Evolutionary conservation across 2,113 vertebrate species (phyloP).

Genomic region (Uria lomvia): DNA sequence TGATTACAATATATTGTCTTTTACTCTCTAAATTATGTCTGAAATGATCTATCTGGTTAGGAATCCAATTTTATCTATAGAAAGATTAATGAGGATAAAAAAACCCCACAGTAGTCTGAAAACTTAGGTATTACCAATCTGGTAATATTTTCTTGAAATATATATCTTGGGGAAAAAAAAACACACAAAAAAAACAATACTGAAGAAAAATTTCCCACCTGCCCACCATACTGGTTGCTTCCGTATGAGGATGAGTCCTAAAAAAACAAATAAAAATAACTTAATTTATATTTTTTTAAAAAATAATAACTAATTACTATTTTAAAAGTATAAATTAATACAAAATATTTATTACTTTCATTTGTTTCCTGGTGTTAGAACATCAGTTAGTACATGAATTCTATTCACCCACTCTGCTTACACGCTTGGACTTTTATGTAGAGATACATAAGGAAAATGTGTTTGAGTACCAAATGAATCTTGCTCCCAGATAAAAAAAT

Average conservation of each 20-base stretch:
- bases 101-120: neutral
- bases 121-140: neutral
- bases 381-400: neutral
- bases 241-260: neutral
- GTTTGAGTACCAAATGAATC: neutral
- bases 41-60: neutral
- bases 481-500: neutral
- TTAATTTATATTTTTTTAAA: neutral
- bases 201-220: slow-evolving; percentile 1
- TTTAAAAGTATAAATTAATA: neutral
- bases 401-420: neutral
- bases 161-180: accelerated
- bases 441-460: neutral
- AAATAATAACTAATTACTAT: neutral
- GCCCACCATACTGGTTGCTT: slow-evolving; percentile 23
- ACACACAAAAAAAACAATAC: neutral
- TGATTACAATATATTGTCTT: neutral
- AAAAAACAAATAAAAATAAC: neutral
- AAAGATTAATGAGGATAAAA: neutral
- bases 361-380: neutral
- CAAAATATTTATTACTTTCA: neutral
- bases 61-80: neutral
- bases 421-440: neutral
- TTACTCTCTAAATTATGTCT: neutral
- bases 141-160: neutral